Conservation (phyloP, 2,797 vertebrate genomes). For the Hoplostethus atlanticus region DNA sequence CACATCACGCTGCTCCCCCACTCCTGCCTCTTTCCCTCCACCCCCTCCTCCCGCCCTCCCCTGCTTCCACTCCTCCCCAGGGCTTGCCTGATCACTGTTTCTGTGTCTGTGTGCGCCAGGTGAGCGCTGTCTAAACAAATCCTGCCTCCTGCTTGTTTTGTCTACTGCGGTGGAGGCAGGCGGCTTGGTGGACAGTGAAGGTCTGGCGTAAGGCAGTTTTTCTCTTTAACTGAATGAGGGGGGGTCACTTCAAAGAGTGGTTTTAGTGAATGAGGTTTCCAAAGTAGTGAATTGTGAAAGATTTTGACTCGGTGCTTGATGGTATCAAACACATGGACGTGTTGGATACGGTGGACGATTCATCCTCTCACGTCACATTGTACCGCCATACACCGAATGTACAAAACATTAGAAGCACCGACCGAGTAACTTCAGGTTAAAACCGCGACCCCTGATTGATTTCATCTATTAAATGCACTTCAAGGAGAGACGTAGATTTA, state of each 20-base stretch:
- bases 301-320: slow-evolving; percentile 22
- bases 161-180: slow-evolving; percentile 75
- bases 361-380: background rate
- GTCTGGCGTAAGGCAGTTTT: slow-evolving; percentile 62
- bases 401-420: too few species aligned
- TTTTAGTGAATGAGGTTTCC: slow-evolving; percentile 33
- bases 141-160: slow-evolving; percentile 83
- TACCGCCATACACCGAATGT: background rate
- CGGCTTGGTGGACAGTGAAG: slow-evolving; percentile 58
- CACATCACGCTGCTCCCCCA: slow-evolving; percentile 5
- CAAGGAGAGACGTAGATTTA: background rate
- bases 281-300: slow-evolving; percentile 45
- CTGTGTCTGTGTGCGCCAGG: slow-evolving; percentile 77
- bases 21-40: slow-evolving; percentile 2
- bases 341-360: background rate
- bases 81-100: slow-evolving; percentile 77
- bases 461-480: slow-evolving; percentile 23
- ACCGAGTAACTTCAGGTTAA: background rate
- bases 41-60: slow-evolving; percentile 18
- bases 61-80: slow-evolving; percentile 65
- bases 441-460: slow-evolving; percentile 6
- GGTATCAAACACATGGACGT: slow-evolving; percentile 11
- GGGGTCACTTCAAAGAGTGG: slow-evolving; percentile 39
- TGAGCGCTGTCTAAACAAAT: slow-evolving; percentile 86
- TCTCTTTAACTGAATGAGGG: slow-evolving; percentile 48